phyloP scores from a whole-genome alignment of 2,888 invertebrate species.

The Gymnoscelis rufifasciata region DNA sequence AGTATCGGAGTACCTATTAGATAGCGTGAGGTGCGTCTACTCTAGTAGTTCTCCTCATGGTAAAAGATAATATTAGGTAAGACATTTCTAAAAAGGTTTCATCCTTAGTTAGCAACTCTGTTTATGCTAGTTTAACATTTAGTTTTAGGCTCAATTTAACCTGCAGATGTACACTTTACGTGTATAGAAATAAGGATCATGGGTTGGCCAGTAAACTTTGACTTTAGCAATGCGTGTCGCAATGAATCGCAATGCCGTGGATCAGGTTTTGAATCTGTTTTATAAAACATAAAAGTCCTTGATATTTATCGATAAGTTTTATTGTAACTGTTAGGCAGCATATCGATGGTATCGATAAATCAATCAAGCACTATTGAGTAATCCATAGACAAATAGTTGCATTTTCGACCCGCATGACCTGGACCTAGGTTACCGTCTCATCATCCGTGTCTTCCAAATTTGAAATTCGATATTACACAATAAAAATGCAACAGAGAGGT shows the following conservation, averaged over 20 bases:
- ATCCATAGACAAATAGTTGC: conserved; percentile 1
- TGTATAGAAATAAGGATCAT: conserved; percentile 17
- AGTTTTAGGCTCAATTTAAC: conserved; percentile 18
- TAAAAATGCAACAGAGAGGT: too few species aligned
- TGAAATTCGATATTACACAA: too few species aligned
- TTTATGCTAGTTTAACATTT: conserved; percentile 26
- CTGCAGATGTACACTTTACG: conserved; percentile 20
- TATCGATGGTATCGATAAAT: conserved; percentile 24
- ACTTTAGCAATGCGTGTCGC: conserved; percentile 40
- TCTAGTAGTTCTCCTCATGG: too few species aligned
- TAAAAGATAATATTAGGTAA: not conserved
- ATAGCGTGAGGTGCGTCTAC: too few species aligned
- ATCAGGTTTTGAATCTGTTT: conserved; percentile 49
- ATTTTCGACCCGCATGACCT: conserved; percentile 7
- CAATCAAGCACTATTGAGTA: conserved; percentile 16
- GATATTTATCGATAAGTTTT: conserved; percentile 44
- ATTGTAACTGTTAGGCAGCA: conserved; percentile 29
- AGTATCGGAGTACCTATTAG: too few species aligned
- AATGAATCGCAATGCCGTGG: conserved; percentile 47
- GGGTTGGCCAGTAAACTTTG: conserved; percentile 18
- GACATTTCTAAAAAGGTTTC: not conserved
- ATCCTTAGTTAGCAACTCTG: conserved; percentile 9
- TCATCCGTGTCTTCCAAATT: not conserved
- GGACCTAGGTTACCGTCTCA: not conserved
- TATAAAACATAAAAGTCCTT: conserved; percentile 44